These are phyloP conservation scores for Melanostigma gelatinosum DNA, from an alignment of 2,113 vertebrate genomes.

Conservation along the genomic window DNA sequence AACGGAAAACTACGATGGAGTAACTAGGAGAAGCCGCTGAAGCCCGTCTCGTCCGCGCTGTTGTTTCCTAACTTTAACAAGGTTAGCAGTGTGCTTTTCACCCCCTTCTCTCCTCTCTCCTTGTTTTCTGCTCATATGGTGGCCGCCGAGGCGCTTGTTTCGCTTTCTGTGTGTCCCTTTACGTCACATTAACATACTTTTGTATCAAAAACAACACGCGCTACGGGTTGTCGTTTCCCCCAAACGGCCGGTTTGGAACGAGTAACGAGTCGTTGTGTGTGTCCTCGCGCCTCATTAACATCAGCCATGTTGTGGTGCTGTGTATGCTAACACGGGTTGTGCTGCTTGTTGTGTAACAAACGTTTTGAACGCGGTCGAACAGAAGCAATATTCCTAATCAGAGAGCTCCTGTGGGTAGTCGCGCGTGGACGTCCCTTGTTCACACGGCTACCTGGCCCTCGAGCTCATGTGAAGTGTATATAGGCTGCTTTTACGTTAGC, in stretches of 20 bases:
- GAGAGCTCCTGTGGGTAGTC: background rate
- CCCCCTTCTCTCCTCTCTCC: background rate
- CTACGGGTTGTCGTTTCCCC: rapidly evolving
- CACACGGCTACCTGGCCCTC: constrained; percentile 5
- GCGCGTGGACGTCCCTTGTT: background rate
- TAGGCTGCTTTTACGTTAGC: constrained; percentile 20
- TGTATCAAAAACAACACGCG: background rate
- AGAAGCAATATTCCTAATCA: no score
- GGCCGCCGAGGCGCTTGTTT: constrained; percentile 32
- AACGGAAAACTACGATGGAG: constrained; percentile 66
- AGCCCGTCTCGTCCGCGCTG: background rate
- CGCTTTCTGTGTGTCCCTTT: constrained; percentile 23
- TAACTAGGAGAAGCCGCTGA: constrained; percentile 27
- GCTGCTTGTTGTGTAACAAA: constrained; percentile 24
- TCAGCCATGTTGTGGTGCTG: constrained; percentile 16
- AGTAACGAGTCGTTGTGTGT: no score
- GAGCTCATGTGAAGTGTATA: constrained; percentile 3
- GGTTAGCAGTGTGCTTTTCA: background rate
- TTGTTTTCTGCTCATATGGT: constrained; percentile 19
- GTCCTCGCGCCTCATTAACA: background rate
- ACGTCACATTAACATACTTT: background rate
- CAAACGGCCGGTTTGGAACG: rapidly evolving
- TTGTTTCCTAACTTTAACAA: background rate
- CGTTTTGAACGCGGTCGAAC: background rate
- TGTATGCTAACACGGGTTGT: constrained; percentile 27